Base-by-base conservation (phyloP, 2,113 vertebrate species). In the Siniperca knerii region DNA sequence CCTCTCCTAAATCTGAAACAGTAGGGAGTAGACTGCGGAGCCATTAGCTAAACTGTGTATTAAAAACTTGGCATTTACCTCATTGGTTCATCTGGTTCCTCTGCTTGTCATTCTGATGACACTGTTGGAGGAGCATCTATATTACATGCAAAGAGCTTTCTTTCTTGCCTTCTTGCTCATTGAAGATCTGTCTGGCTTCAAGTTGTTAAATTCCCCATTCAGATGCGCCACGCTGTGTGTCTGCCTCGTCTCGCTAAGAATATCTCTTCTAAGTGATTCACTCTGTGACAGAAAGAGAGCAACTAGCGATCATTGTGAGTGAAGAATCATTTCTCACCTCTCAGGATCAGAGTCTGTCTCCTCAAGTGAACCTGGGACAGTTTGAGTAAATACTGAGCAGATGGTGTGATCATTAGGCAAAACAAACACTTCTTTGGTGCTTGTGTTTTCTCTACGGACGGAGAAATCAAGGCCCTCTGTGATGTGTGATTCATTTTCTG, bases 391-490 rank as follows among this genome's bases (percentile, higher is more conserved):
- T 81, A 84, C 52, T 0, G 75, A 91, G 81, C 91, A 92, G 90
- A 93, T 91, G 90, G 94, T 80, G 75, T 62, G 70, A 87, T 92
- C 84, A 35, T 92, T 81, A 84, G 85, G 84, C 61, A 86, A 92
- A 92, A 90, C 89, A 91, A 92, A 92, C 90, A 77, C 75, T 87
- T 25, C 61, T 88, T 74, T 90, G 77, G 65, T 66, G 69, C 67
- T 80, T 8, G 72, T 62, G 62, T 79, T 79, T 79, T 58, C 68
- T 84, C 70, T 12, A 25, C 81, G 87, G 87, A 83, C 13, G 11
- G 68, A 62, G 29, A 46, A 79, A 84, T 87, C 65, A 29, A 25
- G 74, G 61, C 50, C 79, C 70, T 78, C 60, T 85, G 61, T 80
- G 83, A 75, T 21, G 73, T 50, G 75, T 84, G 87, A 92, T 81